Evolutionary conservation across 2,797 vertebrate species (phyloP).

Genomic region (Lophius americanus): DNA sequence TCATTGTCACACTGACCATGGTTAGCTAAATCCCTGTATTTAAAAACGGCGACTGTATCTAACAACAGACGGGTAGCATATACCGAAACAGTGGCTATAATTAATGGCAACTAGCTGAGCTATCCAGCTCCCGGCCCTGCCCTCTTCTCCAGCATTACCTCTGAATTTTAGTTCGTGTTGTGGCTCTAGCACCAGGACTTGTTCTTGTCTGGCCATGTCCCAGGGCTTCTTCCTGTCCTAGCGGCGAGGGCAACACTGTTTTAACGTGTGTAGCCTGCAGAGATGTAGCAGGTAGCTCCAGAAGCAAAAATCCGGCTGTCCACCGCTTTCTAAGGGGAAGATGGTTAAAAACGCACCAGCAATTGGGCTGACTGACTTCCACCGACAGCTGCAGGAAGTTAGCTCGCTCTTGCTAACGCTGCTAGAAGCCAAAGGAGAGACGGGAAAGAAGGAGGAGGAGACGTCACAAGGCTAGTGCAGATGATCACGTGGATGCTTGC

Average conservation of each 20-base stretch:
- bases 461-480: conserved; percentile 7
- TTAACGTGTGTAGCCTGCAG: conserved; percentile 30
- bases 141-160: conserved; percentile 80
- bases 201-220: conserved; percentile 92
- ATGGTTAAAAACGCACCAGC: conserved; percentile 43
- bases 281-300: conserved; percentile 42
- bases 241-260: conserved; percentile 45
- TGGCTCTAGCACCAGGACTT: conserved; percentile 91
- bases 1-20: conserved; percentile 21
- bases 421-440: conserved; percentile 44
- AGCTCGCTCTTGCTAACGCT: conserved; percentile 60
- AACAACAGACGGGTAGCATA: no score
- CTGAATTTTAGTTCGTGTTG: conserved; percentile 93
- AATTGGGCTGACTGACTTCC: conserved; percentile 56
- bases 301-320: conserved; percentile 36
- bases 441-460: conserved; percentile 19
- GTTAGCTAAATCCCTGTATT: background rate
- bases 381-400: conserved; percentile 71
- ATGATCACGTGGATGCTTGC: conserved; percentile 18
- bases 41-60: background rate
- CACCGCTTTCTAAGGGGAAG: conserved; percentile 21
- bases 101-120: conserved; percentile 14
- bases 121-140: conserved; percentile 45
- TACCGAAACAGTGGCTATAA: background rate
- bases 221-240: conserved; percentile 64